A percentile compares a stretch with the other conserved stretches of the same genome.
Conservation (phyloP, 2,888 invertebrate species). For the Acanthosepion lycidas region DNA sequence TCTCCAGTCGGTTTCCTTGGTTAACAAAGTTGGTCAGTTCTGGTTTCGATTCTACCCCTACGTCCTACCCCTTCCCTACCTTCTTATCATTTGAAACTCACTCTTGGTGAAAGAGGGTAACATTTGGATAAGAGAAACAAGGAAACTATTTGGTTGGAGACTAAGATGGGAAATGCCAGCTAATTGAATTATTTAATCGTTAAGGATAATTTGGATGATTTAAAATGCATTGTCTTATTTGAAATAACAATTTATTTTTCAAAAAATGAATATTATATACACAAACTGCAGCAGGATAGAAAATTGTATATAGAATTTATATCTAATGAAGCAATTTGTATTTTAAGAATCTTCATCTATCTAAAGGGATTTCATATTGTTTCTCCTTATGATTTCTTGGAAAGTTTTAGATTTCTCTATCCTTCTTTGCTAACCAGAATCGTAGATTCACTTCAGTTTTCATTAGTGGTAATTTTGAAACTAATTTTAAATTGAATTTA, state of each 20-base stretch:
- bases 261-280: neutral
- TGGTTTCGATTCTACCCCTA: neutral
- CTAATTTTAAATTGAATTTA: too few relatives aligned
- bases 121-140: neutral
- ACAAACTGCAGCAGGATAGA: neutral
- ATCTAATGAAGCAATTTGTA: too few relatives aligned
- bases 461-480: too few relatives aligned
- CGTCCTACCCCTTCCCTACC: neutral
- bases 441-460: too few relatives aligned
- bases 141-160: neutral
- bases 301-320: neutral
- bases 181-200: neutral
- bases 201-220: neutral
- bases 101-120: neutral
- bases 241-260: neutral
- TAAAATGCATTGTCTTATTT: neutral
- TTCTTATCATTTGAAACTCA: neutral
- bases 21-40: neutral
- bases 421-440: too few relatives aligned
- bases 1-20: neutral
- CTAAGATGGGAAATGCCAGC: neutral
- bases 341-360: too few relatives aligned
- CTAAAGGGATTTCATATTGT: too few relatives aligned
- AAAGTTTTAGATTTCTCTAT: too few relatives aligned
- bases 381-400: too few relatives aligned